Base-by-base conservation (phyloP, 2,888 invertebrate genomes). In the Drosophila basisetae region DNA sequence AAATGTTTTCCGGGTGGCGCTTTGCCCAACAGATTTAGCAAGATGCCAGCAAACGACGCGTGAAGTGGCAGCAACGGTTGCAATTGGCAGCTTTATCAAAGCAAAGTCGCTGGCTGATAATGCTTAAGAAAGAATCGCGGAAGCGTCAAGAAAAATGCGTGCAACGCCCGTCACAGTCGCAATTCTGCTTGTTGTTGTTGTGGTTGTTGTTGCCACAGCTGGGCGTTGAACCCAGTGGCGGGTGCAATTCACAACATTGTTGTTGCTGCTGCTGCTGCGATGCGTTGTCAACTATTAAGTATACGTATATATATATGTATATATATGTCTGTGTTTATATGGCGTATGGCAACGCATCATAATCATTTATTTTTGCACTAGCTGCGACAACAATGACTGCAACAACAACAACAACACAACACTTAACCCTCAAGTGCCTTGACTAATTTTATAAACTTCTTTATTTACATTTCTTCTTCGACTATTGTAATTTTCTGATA, bases 71-170 rank as follows among this genome's bases (percentile, higher is more conserved):
- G 65, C 75, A 67, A 68, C 70, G 66, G 60, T 60, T 77, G 73
- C 82, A 79, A 69, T 55, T 69, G 78, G 68, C 82, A 55, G 80
- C 79, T 64, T 79, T 82, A 80, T 80, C 81, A 83, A 73, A 68
- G 58, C 67, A 50, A 33, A 33, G 71, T 62, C 71, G 78, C 72
- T 70, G 74, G 53, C 88, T 71, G 70, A 78, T 78, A 82, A 75
- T 55, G 74, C 28, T 77, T 60, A 53, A 76, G 64, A 65, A 37
- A 89, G 87, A 90, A 86, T 81, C 73, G 89, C 90, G 91, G 91
- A 90, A 90, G 91, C 79, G 69, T 77, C 87, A 89, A 89, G 85
- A 76, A 89, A 85, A 90, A 89, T 89, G 89, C 87, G 85, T 90
- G 83, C 85, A 74, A 77, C 70, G 77, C 65, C 54, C 76, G 70